Evolutionary conservation across 2,888 invertebrate species (phyloP), one percentile per base, ranked within the genome.

Genomic region (Lymantria dispar): DNA sequence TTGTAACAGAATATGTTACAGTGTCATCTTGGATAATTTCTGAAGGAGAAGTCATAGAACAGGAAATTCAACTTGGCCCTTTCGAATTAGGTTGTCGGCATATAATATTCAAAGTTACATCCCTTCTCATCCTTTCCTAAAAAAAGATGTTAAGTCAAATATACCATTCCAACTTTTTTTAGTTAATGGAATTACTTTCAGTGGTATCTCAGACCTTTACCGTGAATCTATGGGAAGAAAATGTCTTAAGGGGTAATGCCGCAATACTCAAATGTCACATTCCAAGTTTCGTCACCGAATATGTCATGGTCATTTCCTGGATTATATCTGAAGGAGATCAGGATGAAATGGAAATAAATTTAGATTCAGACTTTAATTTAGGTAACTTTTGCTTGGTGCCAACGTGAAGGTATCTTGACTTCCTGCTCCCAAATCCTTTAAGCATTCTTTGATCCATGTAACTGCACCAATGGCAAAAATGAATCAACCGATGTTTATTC

Each of bases 261-360:
- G 97, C 96, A 72, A 95, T 97, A 85, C 92, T 97, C 76, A 97
- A 97, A 93, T 98, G 97, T 92, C 96, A 97, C 89, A 96, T 98
- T 86, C 97, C 97, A 75, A 96, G 96, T 92, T 97, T 97, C 91
- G 97, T 97, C 74, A 95, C 96, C 80, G 97, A 97, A 92, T 97
- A 96, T 92, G 97, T 97, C 72, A 93, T 93, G 78, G 95, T 97
- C 72, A 94, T 94, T 74, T 95, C 96, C 76, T 98, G 97, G 97
- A 93, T 96, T 76, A 95, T 96, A 86, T 95, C 95, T 42, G 72
- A 76, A 70, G 71, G 64, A 78, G 95, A 95, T 81, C 68, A 63
- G 36, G 81, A 85, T 58, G 84, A 87, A 68, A 85, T 83, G 72
- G 92, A 87, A 80, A 93, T 88, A 63, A 81, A 86, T 80, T 76